A percentile compares a stretch with the other conserved stretches of the same genome.
These are phyloP conservation scores for Lepilemur ruficaudatus DNA, from an alignment of 2,797 vertebrate genomes.

Conservation along the genomic window DNA sequence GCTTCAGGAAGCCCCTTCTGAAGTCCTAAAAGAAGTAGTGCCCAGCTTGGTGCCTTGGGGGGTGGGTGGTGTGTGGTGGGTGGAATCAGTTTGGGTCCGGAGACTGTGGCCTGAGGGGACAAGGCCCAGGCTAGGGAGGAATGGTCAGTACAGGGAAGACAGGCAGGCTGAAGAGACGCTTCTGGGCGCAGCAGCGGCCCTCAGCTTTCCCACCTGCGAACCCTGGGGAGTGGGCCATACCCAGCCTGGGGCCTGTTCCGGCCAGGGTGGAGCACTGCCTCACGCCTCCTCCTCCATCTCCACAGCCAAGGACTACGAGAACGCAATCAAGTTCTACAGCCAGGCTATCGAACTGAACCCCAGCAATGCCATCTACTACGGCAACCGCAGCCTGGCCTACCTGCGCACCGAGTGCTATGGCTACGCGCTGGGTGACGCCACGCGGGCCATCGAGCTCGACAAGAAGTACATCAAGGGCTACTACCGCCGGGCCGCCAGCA, in stretches of 20 bases:
- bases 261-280: background rate
- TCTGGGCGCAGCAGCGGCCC: background rate
- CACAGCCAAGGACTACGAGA: conserved; percentile 95
- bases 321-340: conserved; percentile 94
- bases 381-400: conserved; percentile 97
- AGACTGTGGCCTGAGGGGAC: background rate
- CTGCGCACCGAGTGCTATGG: conserved; percentile 97
- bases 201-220: background rate
- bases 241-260: background rate
- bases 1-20: background rate
- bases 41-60: background rate
- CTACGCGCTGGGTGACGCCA: conserved; percentile 94
- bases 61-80: fast-evolving
- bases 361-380: conserved; percentile 93
- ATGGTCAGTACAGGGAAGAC: background rate
- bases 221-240: fast-evolving
- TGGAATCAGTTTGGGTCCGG: background rate
- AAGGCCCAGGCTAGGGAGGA: background rate
- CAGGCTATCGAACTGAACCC: conserved; percentile 94
- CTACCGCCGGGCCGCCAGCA: conserved; percentile 95
- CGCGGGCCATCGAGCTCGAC: conserved; percentile 92
- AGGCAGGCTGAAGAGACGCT: background rate
- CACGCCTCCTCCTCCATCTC: background rate
- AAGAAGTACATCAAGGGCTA: conserved; percentile 97
- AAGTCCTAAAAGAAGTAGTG: background rate